Percentiles rank a stretch among this genome's conserved stretches.
Evolutionary conservation across 2,888 invertebrate genomes (phyloP).

Genomic region (Andrena marginata): DNA sequence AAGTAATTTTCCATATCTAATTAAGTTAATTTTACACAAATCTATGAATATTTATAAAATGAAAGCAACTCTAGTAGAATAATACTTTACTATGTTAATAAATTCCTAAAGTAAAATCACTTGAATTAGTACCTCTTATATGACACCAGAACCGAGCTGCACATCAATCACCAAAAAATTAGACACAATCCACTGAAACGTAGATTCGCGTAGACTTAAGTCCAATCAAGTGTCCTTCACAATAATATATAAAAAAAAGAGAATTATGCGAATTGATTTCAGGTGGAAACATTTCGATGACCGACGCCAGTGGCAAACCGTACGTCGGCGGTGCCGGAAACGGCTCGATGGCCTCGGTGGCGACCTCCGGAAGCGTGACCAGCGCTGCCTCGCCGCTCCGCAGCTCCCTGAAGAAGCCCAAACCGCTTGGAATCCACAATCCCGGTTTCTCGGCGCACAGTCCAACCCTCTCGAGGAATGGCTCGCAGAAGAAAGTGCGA

Average conservation of each 20-base stretch:
- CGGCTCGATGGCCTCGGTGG: conserved; percentile 86
- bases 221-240: background rate
- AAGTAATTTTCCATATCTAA: too few relatives aligned
- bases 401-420: conserved; percentile 94
- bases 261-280: conserved; percentile 11
- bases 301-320: conserved; percentile 94
- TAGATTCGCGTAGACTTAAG: too few relatives aligned
- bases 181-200: too few relatives aligned
- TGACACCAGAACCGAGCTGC: too few relatives aligned
- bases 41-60: too few relatives aligned
- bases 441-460: conserved; percentile 94
- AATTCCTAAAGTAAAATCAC: too few relatives aligned
- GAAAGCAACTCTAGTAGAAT: too few relatives aligned
- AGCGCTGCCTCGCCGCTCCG: conserved; percentile 89
- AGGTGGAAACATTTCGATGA: conserved; percentile 91
- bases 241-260: background rate
- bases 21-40: too few relatives aligned
- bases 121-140: too few relatives aligned
- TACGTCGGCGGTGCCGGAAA: conserved; percentile 88
- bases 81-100: too few relatives aligned
- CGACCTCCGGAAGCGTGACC: conserved; percentile 83
- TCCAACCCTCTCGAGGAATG: conserved; percentile 93
- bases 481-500: conserved; percentile 95
- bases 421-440: conserved; percentile 94
- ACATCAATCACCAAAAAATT: too few relatives aligned